phyloP scores from a whole-genome alignment of 2,888 invertebrate genomes.

The Hydraecia micacea region DNA sequence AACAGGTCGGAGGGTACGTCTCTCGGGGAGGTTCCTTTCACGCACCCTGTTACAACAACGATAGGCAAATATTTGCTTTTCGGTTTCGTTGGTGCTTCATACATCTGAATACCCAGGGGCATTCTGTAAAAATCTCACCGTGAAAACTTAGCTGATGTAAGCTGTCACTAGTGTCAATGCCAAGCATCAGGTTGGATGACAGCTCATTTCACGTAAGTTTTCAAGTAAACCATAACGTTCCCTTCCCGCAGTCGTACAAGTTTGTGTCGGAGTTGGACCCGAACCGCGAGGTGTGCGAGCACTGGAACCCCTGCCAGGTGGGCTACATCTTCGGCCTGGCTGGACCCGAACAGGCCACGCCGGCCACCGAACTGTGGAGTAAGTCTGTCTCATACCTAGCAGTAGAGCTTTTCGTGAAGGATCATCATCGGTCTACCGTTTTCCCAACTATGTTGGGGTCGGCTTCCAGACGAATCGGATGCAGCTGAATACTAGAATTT shows the following conservation, averaged over 20 bases:
- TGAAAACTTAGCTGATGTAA: too few relatives aligned
- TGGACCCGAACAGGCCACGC: constrained; percentile 79
- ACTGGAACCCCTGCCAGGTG: constrained; percentile 87
- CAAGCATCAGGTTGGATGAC: too few relatives aligned
- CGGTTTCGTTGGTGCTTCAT: neutral
- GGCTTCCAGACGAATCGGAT: neutral
- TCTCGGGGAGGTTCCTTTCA: too few relatives aligned
- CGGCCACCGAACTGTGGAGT: constrained; percentile 85
- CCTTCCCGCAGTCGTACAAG: constrained; percentile 81
- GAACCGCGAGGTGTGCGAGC: constrained; percentile 85
- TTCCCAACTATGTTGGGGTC: neutral
- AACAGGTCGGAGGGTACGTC: too few relatives aligned
- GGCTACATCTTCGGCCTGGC: constrained; percentile 86
- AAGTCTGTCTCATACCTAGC: constrained; percentile 61
- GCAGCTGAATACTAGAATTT: neutral
- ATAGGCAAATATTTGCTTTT: neutral
- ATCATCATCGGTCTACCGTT: neutral
- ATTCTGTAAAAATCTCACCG: too few relatives aligned
- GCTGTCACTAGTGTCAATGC: too few relatives aligned
- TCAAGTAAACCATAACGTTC: neutral
- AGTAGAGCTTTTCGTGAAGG: neutral
- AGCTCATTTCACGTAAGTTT: neutral
- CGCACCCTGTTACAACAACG: neutral
- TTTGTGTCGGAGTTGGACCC: constrained; percentile 85
- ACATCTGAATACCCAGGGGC: neutral